Conservation (phyloP, 2,113 vertebrate species). For the Pluvialis apricaria region DNA sequence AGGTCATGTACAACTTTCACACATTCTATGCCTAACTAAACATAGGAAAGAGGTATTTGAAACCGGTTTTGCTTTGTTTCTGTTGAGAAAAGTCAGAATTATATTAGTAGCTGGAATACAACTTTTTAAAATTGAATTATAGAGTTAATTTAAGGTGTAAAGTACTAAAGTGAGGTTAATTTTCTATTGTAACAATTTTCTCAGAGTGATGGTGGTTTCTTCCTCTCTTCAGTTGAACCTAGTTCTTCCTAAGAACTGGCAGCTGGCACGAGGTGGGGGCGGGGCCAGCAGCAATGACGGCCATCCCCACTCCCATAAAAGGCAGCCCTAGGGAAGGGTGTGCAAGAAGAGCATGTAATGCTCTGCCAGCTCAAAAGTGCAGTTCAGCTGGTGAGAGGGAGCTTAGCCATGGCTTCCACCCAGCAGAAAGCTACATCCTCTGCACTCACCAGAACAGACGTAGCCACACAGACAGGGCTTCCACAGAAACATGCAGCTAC, state of each 20-base stretch:
- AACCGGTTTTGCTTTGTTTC: not conserved
- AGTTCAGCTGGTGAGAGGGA: no score
- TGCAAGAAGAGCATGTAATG: no score
- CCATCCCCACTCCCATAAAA: no score
- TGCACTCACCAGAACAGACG: no score
- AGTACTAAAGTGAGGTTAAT: not conserved
- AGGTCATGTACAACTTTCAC: not conserved
- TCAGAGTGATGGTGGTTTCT: not conserved
- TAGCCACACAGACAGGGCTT: no score
- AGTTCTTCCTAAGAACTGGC: not conserved
- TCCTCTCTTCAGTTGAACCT: not conserved
- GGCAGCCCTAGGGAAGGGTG: no score
- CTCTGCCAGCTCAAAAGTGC: no score
- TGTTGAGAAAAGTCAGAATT: not conserved
- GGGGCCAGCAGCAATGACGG: no score
- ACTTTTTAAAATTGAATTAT: not conserved
- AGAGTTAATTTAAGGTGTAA: not conserved
- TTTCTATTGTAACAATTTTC: not conserved
- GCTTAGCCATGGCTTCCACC: no score
- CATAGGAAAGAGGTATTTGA: not conserved
- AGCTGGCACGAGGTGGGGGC: no score
- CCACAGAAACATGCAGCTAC: no score
- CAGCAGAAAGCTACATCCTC: no score
- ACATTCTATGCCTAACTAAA: not conserved
- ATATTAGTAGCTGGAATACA: not conserved